Conservation (phyloP, 2,113 vertebrate genomes). For the Todiramphus chloris region DNA sequence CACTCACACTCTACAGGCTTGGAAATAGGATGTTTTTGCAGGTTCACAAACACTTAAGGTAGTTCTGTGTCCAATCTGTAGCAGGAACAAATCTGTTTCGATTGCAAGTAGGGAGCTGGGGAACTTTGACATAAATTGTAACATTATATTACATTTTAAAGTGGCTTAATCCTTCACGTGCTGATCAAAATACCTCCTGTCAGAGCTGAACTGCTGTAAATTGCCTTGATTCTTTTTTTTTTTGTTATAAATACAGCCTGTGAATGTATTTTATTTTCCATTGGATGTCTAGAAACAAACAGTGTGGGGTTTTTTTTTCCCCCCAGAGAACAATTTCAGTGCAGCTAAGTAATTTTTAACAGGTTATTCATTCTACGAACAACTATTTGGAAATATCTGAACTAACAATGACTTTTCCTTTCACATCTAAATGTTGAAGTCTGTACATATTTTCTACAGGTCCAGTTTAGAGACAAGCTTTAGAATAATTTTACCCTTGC, state of each 20-base stretch:
- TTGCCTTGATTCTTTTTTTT: background rate
- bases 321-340: background rate
- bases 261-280: background rate
- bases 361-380: background rate
- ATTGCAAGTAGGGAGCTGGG: background rate
- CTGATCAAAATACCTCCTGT: slow-evolving; percentile 15
- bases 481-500: background rate
- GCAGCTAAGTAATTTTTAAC: background rate
- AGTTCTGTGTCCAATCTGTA: background rate
- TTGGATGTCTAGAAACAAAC: background rate
- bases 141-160: background rate
- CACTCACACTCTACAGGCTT: background rate
- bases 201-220: background rate
- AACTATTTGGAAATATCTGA: background rate
- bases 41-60: background rate
- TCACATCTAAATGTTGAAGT: background rate
- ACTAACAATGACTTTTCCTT: background rate
- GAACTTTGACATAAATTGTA: background rate
- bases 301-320: background rate
- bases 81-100: background rate
- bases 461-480: background rate
- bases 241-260: background rate
- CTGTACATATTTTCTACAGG: background rate
- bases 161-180: background rate
- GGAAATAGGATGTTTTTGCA: background rate